phyloP scores from a whole-genome alignment of 2,113 vertebrate genomes.

The Tragelaphus scriptus region DNA sequence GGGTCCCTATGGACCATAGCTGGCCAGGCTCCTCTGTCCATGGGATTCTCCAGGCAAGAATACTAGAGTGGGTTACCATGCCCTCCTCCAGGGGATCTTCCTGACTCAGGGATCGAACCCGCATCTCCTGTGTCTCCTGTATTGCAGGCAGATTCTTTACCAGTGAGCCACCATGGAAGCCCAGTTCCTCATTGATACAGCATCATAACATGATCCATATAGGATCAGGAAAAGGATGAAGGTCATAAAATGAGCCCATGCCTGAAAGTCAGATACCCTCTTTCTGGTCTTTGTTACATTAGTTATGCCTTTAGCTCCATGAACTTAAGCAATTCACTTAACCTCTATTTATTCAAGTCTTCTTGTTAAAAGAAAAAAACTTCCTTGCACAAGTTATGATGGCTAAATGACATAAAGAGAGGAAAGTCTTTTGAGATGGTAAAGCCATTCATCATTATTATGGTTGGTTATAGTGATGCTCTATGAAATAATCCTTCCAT shows the following conservation, averaged over 20 bases:
- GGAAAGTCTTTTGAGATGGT: not conserved
- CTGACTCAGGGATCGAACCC: not conserved
- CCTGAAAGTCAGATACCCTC: not conserved
- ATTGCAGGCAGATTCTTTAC: not conserved
- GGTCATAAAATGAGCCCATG: not conserved
- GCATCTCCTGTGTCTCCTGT: not conserved
- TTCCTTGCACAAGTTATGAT: not conserved
- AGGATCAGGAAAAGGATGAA: not conserved
- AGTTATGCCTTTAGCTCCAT: not conserved
- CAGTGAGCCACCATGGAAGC: not conserved
- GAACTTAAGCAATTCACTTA: not conserved
- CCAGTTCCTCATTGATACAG: not conserved
- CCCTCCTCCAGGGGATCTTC: not conserved
- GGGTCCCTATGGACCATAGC: not conserved
- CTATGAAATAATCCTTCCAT: not conserved
- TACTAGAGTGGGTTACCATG: not conserved
- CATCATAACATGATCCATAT: not conserved
- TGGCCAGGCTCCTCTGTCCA: not conserved
- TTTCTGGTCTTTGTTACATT: not conserved
- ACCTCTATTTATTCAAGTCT: not conserved
- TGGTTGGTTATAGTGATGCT: not conserved
- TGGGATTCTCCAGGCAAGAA: not conserved
- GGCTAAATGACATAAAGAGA: not conserved
- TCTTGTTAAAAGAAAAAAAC: not conserved
- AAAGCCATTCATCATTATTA: not conserved